Percentiles rank a stretch among this genome's conserved stretches.
Conservation (phyloP, 2,888 invertebrate species). For the Asteroscopus sphinx region DNA sequence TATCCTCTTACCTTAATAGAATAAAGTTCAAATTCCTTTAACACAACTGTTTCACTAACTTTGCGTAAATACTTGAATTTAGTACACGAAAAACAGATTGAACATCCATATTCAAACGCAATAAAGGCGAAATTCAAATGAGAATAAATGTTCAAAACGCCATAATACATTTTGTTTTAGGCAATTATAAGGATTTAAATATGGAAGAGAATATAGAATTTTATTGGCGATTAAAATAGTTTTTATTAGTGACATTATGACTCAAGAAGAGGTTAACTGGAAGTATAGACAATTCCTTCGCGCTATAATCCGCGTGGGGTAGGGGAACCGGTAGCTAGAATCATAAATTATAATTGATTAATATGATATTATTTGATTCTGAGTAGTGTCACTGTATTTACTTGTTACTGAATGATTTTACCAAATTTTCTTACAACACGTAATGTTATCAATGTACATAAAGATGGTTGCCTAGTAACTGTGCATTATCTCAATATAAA, state of each 20-base stretch:
- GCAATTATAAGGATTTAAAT: constrained; percentile 57
- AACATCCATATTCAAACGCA: constrained; percentile 4
- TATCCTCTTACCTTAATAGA: rapidly evolving
- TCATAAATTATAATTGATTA: constrained; percentile 14
- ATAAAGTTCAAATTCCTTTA: constrained; percentile 31
- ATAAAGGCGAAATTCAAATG: constrained; percentile 43
- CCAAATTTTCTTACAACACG: no score
- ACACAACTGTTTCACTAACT: constrained; percentile 17
- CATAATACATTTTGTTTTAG: constrained; percentile 28
- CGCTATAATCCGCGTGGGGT: constrained; percentile 54
- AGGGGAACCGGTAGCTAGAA: constrained; percentile 51
- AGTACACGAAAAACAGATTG: neutral
- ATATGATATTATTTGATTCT: neutral
- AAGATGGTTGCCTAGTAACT: no score
- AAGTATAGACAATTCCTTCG: constrained; percentile 53
- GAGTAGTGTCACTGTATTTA: neutral
- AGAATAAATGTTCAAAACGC: constrained; percentile 4
- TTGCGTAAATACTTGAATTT: constrained; percentile 2
- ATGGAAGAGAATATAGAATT: constrained; percentile 60
- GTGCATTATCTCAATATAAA: no score
- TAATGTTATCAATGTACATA: no score
- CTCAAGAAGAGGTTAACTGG: constrained; percentile 50
- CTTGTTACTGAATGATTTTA: no score
- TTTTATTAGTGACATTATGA: constrained; percentile 57
- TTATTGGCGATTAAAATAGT: constrained; percentile 64